Evolutionary conservation across 2,888 invertebrate species (phyloP), one percentile per base, ranked within the genome.

Genomic region (Peribatodes rhomboidaria): DNA sequence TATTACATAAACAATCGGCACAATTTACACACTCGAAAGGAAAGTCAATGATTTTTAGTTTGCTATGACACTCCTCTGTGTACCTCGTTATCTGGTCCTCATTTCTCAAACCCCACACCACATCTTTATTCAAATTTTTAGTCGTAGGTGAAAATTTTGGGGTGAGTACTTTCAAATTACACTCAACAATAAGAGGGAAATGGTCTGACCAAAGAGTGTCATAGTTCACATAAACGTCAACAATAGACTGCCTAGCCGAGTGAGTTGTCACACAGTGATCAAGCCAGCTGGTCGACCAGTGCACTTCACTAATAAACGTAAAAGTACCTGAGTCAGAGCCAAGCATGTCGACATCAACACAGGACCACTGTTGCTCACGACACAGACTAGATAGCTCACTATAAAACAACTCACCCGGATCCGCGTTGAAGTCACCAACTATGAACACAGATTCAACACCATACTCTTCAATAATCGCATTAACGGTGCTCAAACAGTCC

Each of bases 151-250:
- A n/a, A 10, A 39, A 2, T 22, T 41, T 52, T 1, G 49, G 46
- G 0, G 35, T 33, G 1, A 59, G 7, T 22, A 42, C 6, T 11
- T 14, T 6, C 0, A 61, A 7, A 9, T 61, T 61, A 61, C 41
- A 61, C 16, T 53, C 18, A 37, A 61, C 20, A 8, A 61, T 27
- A 9, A 61, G 27, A 1, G 53, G 46, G 39, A 27, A 61, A 49
- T 61, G 61, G 16, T 61, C 61, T 3, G 61, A 61, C 41, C 31
- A 47, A 4, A 20, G 1, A 10, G 47, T 47, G n/a, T 61, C 54
- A 46, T 61, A 53, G 0, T 47, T 46, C 2, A 61, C 22, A 42
- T 9, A 4, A 1, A 54, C 61, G n/a, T 49, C n/a, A 10, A 27
- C 10, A 4, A 54, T 46, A 18, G 13, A 0, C 2, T 16, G 47